Evolutionary conservation across 2,888 invertebrate species (phyloP).

Genomic region (Rugalucina vietnamica): DNA sequence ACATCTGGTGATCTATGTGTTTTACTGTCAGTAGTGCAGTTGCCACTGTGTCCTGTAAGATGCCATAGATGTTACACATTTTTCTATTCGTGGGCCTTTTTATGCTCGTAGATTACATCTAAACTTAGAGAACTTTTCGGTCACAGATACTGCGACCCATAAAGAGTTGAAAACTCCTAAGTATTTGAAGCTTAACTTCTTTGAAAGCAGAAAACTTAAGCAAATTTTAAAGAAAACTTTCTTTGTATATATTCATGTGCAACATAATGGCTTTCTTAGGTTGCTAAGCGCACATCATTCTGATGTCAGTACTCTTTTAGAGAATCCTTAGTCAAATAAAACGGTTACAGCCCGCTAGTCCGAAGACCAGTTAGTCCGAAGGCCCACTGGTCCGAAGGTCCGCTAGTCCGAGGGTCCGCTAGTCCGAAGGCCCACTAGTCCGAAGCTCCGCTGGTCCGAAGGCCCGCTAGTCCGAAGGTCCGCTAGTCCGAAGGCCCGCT

Average conservation of each 20-base stretch:
- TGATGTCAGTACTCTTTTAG: neutral
- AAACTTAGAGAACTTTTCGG: neutral
- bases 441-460: too few relatives aligned
- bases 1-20: neutral
- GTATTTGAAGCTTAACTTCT: neutral
- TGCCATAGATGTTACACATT: neutral
- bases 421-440: too few relatives aligned
- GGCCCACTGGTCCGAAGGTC: too few relatives aligned
- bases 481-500: too few relatives aligned
- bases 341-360: too few relatives aligned
- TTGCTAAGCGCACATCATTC: neutral
- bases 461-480: too few relatives aligned
- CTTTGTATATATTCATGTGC: neutral
- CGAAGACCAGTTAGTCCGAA: too few relatives aligned
- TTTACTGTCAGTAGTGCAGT: neutral
- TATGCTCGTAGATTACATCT: neutral
- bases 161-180: neutral
- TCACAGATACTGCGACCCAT: neutral
- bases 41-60: neutral
- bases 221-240: neutral
- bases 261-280: neutral
- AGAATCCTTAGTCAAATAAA: too few relatives aligned
- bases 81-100: neutral
- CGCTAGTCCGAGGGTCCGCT: too few relatives aligned
- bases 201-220: neutral